Base-by-base conservation (phyloP, 1,140 invertebrate species). In the Bathynomus jamesi region DNA sequence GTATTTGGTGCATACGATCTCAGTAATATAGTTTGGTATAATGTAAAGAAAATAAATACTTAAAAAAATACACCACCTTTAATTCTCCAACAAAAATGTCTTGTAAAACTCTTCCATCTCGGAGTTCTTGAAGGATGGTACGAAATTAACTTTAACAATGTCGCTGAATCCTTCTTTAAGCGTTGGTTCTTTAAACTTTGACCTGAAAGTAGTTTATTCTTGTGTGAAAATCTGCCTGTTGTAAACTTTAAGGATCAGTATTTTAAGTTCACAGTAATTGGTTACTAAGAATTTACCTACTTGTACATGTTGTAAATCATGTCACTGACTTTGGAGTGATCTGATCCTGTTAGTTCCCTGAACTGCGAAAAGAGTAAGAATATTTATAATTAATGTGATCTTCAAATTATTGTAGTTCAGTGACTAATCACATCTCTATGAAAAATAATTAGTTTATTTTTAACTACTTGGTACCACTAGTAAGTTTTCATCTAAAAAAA, bases 131-230 rank as follows among this genome's bases (percentile, higher is more conserved):
- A 98, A 96, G 67, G 85, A 83, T 0, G 92, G 90, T 69, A 89
- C 86, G 83, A 95, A 94, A 79, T 94, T 90, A 0, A 96, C 86
- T 80, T 87, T 85, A 2, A 94, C 83, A 61, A 97, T 88, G 82
- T 94, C 89, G 40, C 80, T 81, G 79, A 95, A 95, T 1, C 94
- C 94, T 85, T 97, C 95, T 2, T 83, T 84, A 69, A 85, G 73
- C 7, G 79, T 85, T 3, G 95, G 95, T 32, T 87, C 84, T 76
- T 88, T 83, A 79, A 85, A 95, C 61, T 76, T 76, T 7, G 75
- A 76, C 28, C 75, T 76, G 68, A 61, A 40, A 74, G 25, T 11
- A 53, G 13, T n/a, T n/a, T n/a, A n/a, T n/a, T n/a, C n/a, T n/a
- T n/a, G n/a, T n/a, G n/a, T n/a, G n/a, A n/a, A n/a, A n/a, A n/a